Evolutionary conservation across 1,140 invertebrate genomes (phyloP), one percentile per base, ranked within the genome.

Genomic region (Parasteatoda tepidariorum): DNA sequence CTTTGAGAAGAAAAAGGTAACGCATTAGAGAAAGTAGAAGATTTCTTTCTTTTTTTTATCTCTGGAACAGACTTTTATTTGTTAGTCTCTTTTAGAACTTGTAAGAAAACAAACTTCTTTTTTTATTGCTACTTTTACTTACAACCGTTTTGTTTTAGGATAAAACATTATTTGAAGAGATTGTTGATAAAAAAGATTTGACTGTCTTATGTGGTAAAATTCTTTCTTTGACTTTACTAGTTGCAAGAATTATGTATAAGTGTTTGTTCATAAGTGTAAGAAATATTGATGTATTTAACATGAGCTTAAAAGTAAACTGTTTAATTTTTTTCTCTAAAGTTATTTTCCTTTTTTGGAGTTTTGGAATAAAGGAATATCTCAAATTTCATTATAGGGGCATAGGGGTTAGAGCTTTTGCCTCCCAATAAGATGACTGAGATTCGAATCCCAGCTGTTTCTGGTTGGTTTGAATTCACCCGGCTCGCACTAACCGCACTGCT

Each of bases 141-240:
- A 13, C 9, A 48, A 34, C 6, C 22, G 22, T 18, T 61, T 74
- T 74, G 41, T 59, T 74, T 74, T 24, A 30, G 33, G 33, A 34
- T 31, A 74, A 55, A 74, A 48, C 38, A 74, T 74, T 74, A 74
- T 74, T 74, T 74, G 55, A 74, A 61, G 61, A 61, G 71, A 61
- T 31, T 74, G 59, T 74, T 74, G 57, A 74, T 61, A 74, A 74
- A 59, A 61, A n/a, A 24, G 30, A 33, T 59, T 38, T 74, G 71
- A 74, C 33, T 74, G 55, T 74, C 55, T 74, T 55, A 61, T 38
- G 59, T 61, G 18, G 28, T 24, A 59, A 74, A 74, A 38, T 34
- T 61, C 55, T 61, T 30, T 28, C 15, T 61, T 74, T 74, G 22
- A 6, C 6, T 13, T 74, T 61, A 61, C 31, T 74, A 48, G 18